These are phyloP conservation scores for Euspilapteryx auroguttella DNA, from an alignment of 2,888 invertebrate genomes.

Conservation along the genomic window DNA sequence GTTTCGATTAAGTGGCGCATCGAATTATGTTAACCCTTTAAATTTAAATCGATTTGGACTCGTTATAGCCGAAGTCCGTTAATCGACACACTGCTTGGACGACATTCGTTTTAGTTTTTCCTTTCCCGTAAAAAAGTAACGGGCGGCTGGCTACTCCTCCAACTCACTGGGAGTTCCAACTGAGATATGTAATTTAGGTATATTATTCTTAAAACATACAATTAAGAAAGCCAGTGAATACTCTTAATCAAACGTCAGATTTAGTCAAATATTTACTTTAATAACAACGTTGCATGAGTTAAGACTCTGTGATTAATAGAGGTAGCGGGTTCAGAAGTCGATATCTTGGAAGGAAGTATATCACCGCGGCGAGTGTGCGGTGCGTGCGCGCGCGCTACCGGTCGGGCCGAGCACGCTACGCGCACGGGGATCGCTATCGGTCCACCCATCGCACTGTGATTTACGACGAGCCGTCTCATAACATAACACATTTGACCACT, in stretches of 20 bases:
- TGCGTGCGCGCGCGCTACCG: slow-evolving; percentile 8
- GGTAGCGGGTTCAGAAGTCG: slow-evolving; percentile 23
- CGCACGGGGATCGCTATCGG: slow-evolving; percentile 38
- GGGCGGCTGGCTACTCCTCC: background rate
- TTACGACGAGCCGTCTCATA: slow-evolving; percentile 32
- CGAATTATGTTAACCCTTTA: slow-evolving; percentile 22
- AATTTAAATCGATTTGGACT: slow-evolving; percentile 12
- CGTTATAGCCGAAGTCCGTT: slow-evolving; percentile 6
- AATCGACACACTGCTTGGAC: background rate
- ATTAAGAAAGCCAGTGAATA: slow-evolving; percentile 26
- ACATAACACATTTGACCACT: too few species aligned
- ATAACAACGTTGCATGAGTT: slow-evolving; percentile 39
- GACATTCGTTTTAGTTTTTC: background rate
- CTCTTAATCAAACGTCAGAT: slow-evolving; percentile 56
- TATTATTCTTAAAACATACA: slow-evolving; percentile 22
- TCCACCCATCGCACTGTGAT: slow-evolving; percentile 39
- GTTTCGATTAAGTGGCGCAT: slow-evolving; percentile 16
- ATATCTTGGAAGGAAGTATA: slow-evolving; percentile 26
- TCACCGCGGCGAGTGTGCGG: slow-evolving; percentile 12
- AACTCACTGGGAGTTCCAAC: slow-evolving; percentile 11
- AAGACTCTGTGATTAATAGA: slow-evolving; percentile 44
- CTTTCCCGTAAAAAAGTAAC: background rate
- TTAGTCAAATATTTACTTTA: slow-evolving; percentile 47
- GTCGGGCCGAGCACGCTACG: slow-evolving; percentile 12
- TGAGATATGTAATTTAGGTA: slow-evolving; percentile 17